Evolutionary conservation across 2,113 vertebrate species (phyloP).

Genomic region (Peromyscus leucopus): DNA sequence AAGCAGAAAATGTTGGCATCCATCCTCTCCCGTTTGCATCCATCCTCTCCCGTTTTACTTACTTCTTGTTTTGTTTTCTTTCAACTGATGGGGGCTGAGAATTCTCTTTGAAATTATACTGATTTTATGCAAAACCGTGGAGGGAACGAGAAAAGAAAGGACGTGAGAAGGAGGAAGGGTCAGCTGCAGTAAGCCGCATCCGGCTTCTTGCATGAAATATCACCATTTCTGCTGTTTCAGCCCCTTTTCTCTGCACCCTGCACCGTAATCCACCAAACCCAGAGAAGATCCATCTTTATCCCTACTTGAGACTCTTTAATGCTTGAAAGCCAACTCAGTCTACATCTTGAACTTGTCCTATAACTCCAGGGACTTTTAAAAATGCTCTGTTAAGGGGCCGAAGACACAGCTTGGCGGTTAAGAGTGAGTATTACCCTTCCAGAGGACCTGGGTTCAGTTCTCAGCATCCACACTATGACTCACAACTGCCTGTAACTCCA

Average conservation of each 20-base stretch:
- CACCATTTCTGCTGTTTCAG: neutral
- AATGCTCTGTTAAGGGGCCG: neutral
- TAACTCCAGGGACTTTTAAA: neutral
- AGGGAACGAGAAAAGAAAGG: neutral
- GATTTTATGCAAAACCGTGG: neutral
- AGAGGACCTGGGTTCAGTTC: neutral
- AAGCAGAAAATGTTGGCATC: neutral
- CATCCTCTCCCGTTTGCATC: neutral
- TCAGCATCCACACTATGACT: neutral
- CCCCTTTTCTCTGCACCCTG: neutral
- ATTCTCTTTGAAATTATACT: neutral
- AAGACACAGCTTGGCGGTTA: neutral
- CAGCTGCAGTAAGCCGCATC: neutral
- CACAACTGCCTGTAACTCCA: neutral
- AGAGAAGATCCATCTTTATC: conserved; percentile 7
- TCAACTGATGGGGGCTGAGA: neutral
- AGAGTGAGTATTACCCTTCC: no score
- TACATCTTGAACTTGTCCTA: neutral
- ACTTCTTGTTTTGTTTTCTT: conserved; percentile 3
- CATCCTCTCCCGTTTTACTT: neutral
- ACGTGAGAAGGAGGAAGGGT: no score
- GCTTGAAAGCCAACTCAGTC: neutral
- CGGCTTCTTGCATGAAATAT: neutral
- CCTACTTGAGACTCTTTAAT: conserved; percentile 35
- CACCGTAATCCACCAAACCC: neutral